These are phyloP conservation scores for Tragelaphus buxtoni DNA, from an alignment of 2,113 vertebrate species.

Conservation along the genomic window DNA sequence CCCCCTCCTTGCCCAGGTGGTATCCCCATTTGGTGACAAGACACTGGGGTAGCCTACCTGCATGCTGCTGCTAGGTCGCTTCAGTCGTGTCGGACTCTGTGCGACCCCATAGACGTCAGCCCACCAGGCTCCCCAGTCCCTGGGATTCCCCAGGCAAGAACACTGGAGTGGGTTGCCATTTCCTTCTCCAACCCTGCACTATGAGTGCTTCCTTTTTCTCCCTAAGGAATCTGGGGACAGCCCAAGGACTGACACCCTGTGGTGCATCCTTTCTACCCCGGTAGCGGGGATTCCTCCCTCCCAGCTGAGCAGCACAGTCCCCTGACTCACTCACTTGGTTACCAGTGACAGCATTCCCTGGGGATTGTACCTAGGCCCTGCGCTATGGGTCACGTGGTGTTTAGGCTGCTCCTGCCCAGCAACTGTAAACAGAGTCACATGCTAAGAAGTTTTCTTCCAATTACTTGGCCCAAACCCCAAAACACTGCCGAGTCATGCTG, in stretches of 20 bases:
- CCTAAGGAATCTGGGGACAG: neutral
- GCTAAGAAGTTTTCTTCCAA: conserved; percentile 61
- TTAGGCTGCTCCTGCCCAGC: neutral
- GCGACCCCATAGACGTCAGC: neutral
- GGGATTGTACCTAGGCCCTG: neutral
- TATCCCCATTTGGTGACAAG: neutral
- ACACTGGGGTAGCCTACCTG: neutral
- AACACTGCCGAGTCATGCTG: conserved; percentile 70
- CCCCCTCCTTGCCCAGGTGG: neutral
- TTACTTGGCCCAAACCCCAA: conserved; percentile 57
- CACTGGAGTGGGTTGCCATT: neutral
- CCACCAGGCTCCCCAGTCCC: neutral
- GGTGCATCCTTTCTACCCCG: neutral
- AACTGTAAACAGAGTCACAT: conserved; percentile 74
- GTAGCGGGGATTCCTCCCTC: neutral
- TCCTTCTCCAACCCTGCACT: neutral
- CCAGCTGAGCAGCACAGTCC: neutral
- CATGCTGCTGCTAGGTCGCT: neutral
- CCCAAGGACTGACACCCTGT: neutral
- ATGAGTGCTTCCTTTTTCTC: conserved; percentile 28
- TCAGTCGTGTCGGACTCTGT: neutral
- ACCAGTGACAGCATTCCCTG: neutral
- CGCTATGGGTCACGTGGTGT: conserved; percentile 45
- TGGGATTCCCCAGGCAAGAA: neutral
- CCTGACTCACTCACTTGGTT: neutral